A percentile compares a stretch with the other conserved stretches of the same genome.
Evolutionary conservation across 2,888 invertebrate species (phyloP).

Genomic region (Crossocerus cetratus): DNA sequence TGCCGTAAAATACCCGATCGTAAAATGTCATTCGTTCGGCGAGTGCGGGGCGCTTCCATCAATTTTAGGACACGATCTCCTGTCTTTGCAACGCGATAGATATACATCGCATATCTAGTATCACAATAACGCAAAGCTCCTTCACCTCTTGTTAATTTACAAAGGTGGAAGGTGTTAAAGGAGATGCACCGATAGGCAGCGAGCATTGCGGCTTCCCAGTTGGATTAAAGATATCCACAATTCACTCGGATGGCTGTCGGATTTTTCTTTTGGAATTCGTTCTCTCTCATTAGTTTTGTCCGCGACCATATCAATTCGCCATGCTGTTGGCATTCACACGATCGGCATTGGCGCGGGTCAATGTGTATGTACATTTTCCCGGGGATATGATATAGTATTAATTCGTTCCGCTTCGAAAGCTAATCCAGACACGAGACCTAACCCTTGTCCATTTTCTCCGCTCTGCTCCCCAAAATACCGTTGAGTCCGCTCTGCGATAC

Average conservation of each 20-base stretch:
- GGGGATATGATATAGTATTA: slow-evolving; percentile 52
- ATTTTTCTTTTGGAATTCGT: not conserved
- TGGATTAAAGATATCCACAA: not conserved
- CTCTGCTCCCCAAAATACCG: slow-evolving; percentile 56
- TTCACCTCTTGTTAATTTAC: not conserved
- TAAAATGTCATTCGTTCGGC: not conserved
- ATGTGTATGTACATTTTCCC: slow-evolving; percentile 30
- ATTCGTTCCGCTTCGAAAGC: slow-evolving; percentile 62
- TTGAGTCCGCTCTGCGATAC: slow-evolving; percentile 50
- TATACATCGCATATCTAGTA: not conserved
- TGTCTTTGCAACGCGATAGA: not conserved
- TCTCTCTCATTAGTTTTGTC: not conserved
- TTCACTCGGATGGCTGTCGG: not conserved
- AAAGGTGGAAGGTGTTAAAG: not conserved
- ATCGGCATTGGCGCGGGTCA: slow-evolving; percentile 16
- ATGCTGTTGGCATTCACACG: slow-evolving; percentile 13
- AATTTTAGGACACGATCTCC: not conserved
- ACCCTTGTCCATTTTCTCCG: slow-evolving; percentile 61
- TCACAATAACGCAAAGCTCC: not conserved
- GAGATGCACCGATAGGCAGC: not conserved
- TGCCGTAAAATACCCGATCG: not conserved
- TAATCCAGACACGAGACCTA: slow-evolving; percentile 59
- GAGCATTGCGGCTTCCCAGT: not conserved
- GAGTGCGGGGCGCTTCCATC: not conserved
- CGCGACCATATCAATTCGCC: not conserved